Base-by-base conservation (phyloP, 2,797 vertebrate species). In the Lophura swinhoii region DNA sequence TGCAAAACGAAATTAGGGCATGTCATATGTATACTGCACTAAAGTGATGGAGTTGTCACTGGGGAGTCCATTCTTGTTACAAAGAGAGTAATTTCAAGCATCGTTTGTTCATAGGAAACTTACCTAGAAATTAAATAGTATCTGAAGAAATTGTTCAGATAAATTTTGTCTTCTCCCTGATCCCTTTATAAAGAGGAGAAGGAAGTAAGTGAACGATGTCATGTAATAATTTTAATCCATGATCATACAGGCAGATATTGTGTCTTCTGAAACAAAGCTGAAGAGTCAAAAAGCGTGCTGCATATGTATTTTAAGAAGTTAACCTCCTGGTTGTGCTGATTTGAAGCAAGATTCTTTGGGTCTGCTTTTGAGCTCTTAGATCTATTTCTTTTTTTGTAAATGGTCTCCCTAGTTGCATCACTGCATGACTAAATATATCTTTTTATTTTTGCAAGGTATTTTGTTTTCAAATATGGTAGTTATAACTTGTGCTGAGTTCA, bases 261-360 rank as follows among this genome's bases (percentile, higher is more conserved):
- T 78, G 33, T 85, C 33, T 26, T 66, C 6, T 59, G 83, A 37
- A 80, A 37, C 13, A 56, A 70, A 63, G 37, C 6, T 2, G 37
- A 62, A 56, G 44, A 74, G 68, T 64, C 33, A 9, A 43, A 77
- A 82, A 28, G 9, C 49, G 9, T 68, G 20, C 72, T 78, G 43
- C 15, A 15, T 79, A 35, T 31, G 84, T 93, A 81, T 77, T 94
- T 83, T 79, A 90, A 55, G 66, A 85, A 87, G 24, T 63, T 88
- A n/a, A 80, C 16, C 11, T 91, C n/a, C 87, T 58, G 67, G 35
- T 41, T 88, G 14, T 80, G 29, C 39, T 81, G 69, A 71, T 64
- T 31, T 79, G 75, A 90, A 74, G 60, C 37, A 74, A 29, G 78
- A 72, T 49, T 77, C 62, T 66, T 86, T 2, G 1, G 17, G 9